A percentile compares a stretch with the other conserved stretches of the same genome.
phyloP scores from a whole-genome alignment of 2,888 invertebrate species.

The Sminthurinus aureus region DNA sequence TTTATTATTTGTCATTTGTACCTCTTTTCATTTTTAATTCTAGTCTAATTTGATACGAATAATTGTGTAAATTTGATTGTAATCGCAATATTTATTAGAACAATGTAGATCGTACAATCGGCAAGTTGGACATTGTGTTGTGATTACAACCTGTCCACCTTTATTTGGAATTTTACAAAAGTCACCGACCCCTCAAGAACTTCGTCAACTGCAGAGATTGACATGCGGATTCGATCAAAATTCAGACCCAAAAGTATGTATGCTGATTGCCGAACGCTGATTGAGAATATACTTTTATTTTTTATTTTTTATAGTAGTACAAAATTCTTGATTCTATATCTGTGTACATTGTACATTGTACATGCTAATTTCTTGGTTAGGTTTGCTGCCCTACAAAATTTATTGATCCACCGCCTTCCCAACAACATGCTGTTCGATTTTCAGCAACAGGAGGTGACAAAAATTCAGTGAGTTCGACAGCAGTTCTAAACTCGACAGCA shows the following conservation, averaged over 20 bases:
- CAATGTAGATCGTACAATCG: slow-evolving; percentile 45
- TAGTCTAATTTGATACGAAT: no score
- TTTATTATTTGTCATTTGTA: no score
- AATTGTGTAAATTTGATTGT: not conserved
- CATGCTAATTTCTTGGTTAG: no score
- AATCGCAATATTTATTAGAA: slow-evolving; percentile 29
- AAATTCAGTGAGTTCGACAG: not conserved
- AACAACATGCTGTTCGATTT: not conserved
- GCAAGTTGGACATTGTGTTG: slow-evolving; percentile 38
- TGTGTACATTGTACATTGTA: not conserved
- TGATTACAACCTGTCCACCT: slow-evolving; percentile 39
- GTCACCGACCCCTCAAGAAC: slow-evolving; percentile 9
- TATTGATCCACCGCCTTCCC: not conserved
- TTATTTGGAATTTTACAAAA: slow-evolving; percentile 24
- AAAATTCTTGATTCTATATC: no score
- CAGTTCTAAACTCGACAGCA: not conserved
- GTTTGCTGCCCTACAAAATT: slow-evolving; percentile 26
- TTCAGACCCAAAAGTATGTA: slow-evolving; percentile 40
- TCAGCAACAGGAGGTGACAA: not conserved
- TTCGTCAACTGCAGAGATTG: slow-evolving; percentile 37
- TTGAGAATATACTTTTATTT: not conserved
- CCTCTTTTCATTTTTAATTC: no score
- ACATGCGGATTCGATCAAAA: slow-evolving; percentile 45
- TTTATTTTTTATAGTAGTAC: no score
- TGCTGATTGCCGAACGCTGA: no score